Base-by-base conservation (phyloP, 2,888 invertebrate genomes). In the Timandra comae region DNA sequence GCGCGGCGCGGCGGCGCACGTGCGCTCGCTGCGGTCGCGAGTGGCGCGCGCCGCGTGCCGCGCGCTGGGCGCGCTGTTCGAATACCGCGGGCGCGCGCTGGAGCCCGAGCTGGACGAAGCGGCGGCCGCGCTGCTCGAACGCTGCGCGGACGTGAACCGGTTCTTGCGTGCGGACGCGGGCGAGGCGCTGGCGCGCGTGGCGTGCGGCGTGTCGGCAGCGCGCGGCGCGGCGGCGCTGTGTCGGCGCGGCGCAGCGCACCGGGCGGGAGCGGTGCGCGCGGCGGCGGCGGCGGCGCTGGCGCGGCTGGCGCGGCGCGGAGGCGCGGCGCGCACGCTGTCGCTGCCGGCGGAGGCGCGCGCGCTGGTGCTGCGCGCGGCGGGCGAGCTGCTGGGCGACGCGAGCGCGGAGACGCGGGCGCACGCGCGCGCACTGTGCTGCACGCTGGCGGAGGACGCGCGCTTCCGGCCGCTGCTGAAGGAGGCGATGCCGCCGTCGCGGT, bases 131-230 rank as follows among this genome's bases (percentile, higher is more conserved):
- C 78, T 98, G 35, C 86, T 98, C 16, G 93, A 94, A 50, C 91
- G 97, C 40, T 93, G 95, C 29, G 96, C 97, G 0, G 98, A 99
- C 63, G 97, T 96, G 4, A 98, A 97, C 77, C 91, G 93, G 52
- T 98, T 99, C 68, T 88, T 99, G 30, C 88, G 97, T 11, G 93
- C 93, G 20, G 98, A 98, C 73, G 95, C 97, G 2, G 91, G 92
- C 35, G 87, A 88, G 6, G 94, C 97, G 1, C 75, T 99, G 24
- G 93, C 92, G 53, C 88, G 90, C 7, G 92, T 99, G 89, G 91
- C 95, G 36, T 91, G 94, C 35, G 88, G 92, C 39, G 87, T 95
- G 9, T 90, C 91, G 13, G 89, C 92, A 3, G 79, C 88, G 3
- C 90, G 92, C 49, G 89, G 91, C 0, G 88, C 91, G 2, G 78